Evolutionary conservation across 2,113 vertebrate species (phyloP), one percentile per base, ranked within the genome.

Genomic region (Protomyctophum bolini): DNA sequence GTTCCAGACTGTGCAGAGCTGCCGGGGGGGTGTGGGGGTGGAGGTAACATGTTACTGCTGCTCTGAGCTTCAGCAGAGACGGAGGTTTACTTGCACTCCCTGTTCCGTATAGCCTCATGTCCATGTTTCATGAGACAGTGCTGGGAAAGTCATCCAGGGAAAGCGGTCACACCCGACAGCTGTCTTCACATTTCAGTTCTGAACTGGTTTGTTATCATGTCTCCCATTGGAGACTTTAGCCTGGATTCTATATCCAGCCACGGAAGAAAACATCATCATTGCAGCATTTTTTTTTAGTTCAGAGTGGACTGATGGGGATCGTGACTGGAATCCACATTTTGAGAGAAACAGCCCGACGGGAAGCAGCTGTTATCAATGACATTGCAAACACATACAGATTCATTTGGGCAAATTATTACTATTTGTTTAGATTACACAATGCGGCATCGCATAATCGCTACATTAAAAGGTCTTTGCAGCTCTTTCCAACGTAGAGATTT

Each of bases 101-200:
- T n/a, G 57, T 71, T 79, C 58, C 79, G 21, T 21, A 62, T 61
- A 79, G 80, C 74, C 58, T 65, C 55, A 68, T 70, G 73, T 76
- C 75, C 71, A 68, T 52, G 78, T 83, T 88, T 80, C 83, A 80
- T 50, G 64, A 83, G 82, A 82, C 65, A 71, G 76, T 91, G 90
- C 88, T 90, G 89, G 90, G 87, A 68, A 56, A 72, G 74, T 64
- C 85, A 73, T 88, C 82, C 86, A 75, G 82, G 74, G 81, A 86
- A 82, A 41, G 66, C 77, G 85, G 83, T 83, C 87, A 62, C 75
- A 80, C 81, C 81, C 83, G 87, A 90, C 88, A 88, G 86, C 86
- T 90, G 90, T 87, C 86, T 83, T 63, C 77, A 80, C 73, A 75
- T 84, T 71, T 77, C 73, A 7, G 55, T 67, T 80, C 74, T 61